A percentile compares a stretch with the other conserved stretches of the same genome.
Conservation (phyloP, 2,113 vertebrate genomes). For the Cygnus atratus region DNA sequence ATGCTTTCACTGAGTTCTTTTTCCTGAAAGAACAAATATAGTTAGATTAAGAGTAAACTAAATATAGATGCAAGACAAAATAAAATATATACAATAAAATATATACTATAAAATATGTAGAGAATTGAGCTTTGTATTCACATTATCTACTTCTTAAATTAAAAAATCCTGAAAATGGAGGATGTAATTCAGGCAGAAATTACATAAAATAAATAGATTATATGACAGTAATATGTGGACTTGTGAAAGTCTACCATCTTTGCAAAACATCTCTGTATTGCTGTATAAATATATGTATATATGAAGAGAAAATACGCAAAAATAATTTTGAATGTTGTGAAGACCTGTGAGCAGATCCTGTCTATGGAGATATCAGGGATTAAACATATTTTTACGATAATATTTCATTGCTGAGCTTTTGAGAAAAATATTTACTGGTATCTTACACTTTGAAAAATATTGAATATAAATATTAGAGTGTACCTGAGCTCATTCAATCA, state of each 20-base stretch:
- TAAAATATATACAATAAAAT: background rate
- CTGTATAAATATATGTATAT: background rate
- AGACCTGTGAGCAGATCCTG: background rate
- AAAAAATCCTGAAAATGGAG: background rate
- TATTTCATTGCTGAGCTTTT: background rate
- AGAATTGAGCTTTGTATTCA: background rate
- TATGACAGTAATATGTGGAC: background rate
- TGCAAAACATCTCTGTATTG: background rate
- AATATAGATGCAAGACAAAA: background rate
- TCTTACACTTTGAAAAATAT: background rate
- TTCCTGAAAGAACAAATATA: conserved; percentile 27
- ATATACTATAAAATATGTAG: background rate
- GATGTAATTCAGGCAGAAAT: background rate
- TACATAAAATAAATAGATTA: background rate
- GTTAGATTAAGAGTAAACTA: background rate
- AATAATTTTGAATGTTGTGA: background rate
- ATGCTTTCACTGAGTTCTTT: conserved; percentile 47
- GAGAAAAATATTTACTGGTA: background rate
- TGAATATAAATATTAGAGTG: background rate
- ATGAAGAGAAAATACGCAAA: background rate
- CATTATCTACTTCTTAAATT: background rate
- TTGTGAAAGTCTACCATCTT: background rate
- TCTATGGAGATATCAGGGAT: background rate
- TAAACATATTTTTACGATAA: background rate
- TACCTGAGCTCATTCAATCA: background rate